Evolutionary conservation across 2,797 vertebrate species (phyloP), one percentile per base, ranked within the genome.

Genomic region (Aselliscus stoliczkanus): DNA sequence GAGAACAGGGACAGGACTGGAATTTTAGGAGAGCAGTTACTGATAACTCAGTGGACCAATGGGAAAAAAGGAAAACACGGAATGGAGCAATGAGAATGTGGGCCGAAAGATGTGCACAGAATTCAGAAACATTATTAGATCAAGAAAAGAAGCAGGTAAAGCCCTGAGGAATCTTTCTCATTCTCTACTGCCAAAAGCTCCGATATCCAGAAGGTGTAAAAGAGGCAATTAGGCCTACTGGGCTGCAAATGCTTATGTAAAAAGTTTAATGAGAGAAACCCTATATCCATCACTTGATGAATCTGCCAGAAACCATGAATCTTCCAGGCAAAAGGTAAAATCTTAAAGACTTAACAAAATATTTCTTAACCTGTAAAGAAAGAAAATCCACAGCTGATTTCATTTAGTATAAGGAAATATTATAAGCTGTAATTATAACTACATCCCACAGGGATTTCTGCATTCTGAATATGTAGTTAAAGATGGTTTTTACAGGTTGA

Each of bases 401-500:
- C 96, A 96, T 95, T 97, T 96, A 96, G 64, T 47, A 92, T 77
- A 80, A 88, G 44, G 44, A 31, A 88, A 29, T 62, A 70, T 92
- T 50, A 83, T 44, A 96, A 88, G 76, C 60, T 72, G 4, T 39
- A 80, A 81, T 88, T 79, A 69, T 34, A 96, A 94, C 50, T 77
- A 39, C 11, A 31, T 90, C 42, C 73, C 72, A 65, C 12, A 76
- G 83, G 83, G 29, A 84, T 60, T 90, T 88, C 39, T 92, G 79
- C 58, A n/a, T 93, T 75, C 75, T 88, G 64, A 92, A 60, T 25
- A 75, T 56, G 31, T 37, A 90, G 96, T 73, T 97, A 93, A 89
- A 96, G 92, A 97, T 80, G 14, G 27, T 95, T 97, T 97, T 67
- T 96, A 97, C 85, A 85, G 31, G 95, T 93, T 91, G 27, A 97